Evolutionary conservation across 2,888 invertebrate species (phyloP).

Genomic region (Drosophila quinaria): DNA sequence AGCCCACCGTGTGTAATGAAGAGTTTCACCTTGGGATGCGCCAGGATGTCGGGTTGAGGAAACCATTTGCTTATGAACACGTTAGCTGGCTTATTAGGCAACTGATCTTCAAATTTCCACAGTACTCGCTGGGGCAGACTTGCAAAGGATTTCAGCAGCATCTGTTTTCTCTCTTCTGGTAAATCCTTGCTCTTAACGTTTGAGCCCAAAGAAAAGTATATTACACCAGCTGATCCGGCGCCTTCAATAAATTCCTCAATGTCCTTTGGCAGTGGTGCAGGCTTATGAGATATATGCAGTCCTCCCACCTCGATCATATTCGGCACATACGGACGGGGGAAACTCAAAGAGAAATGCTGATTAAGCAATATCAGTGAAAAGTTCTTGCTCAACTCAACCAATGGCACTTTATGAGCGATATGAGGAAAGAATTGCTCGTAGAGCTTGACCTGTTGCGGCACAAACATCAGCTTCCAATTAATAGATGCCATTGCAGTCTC

Average conservation of each 20-base stretch:
- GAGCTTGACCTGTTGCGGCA: slow-evolving; percentile 65
- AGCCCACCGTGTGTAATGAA: slow-evolving; percentile 86
- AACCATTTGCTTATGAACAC: slow-evolving; percentile 85
- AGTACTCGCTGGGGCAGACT: slow-evolving; percentile 80
- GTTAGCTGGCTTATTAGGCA: slow-evolving; percentile 76
- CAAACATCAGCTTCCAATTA: slow-evolving; percentile 59
- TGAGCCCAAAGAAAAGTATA: slow-evolving; percentile 86
- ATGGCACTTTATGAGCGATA: slow-evolving; percentile 49
- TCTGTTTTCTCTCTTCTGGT: slow-evolving; percentile 62
- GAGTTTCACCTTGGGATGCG: slow-evolving; percentile 86
- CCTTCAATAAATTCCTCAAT: slow-evolving; percentile 84
- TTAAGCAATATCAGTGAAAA: slow-evolving; percentile 82
- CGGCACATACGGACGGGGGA: slow-evolving; percentile 82
- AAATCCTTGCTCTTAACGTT: slow-evolving; percentile 79
- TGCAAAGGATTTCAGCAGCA: slow-evolving; percentile 63
- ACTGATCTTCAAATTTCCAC: slow-evolving; percentile 85
- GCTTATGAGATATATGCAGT: slow-evolving; percentile 80
- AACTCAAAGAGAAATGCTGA: slow-evolving; percentile 82
- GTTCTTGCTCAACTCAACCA: slow-evolving; percentile 67
- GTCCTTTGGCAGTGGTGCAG: slow-evolving; percentile 77
- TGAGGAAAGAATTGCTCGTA: slow-evolving; percentile 68
- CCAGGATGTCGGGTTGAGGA: slow-evolving; percentile 85
- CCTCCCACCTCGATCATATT: slow-evolving; percentile 85
- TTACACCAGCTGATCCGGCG: slow-evolving; percentile 84
- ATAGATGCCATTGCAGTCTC: slow-evolving; percentile 62